A percentile compares a stretch with the other conserved stretches of the same genome.
Conservation (phyloP, 2,888 invertebrate species). For the Odontocerum albicorne region DNA sequence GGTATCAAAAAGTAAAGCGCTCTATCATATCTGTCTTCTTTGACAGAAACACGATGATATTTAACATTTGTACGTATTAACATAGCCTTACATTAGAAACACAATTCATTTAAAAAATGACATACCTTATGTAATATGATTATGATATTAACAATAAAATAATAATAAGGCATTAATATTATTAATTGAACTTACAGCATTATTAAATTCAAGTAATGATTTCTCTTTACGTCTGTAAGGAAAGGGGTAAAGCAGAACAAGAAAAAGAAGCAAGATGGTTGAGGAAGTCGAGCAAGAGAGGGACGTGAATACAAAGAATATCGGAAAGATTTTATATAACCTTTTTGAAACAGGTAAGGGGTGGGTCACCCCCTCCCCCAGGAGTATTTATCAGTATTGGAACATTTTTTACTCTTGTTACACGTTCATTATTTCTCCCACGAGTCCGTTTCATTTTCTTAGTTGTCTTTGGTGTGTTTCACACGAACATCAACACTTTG, state of each 20-base stretch:
- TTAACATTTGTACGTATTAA: too few relatives aligned
- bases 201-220: too few relatives aligned
- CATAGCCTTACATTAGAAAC: too few relatives aligned
- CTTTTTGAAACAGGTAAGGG: conserved; percentile 34
- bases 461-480: conserved; percentile 17
- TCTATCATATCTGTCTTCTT: too few relatives aligned
- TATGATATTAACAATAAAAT: too few relatives aligned
- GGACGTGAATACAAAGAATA: conserved; percentile 26
- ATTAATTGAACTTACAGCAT: too few relatives aligned
- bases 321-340: conserved; percentile 36
- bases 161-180: too few relatives aligned
- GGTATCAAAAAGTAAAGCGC: too few relatives aligned
- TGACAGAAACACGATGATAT: too few relatives aligned
- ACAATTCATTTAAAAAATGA: too few relatives aligned
- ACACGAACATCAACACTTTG: too few relatives aligned
- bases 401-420: conserved; percentile 34
- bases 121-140: too few relatives aligned
- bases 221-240: not conserved
- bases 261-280: conserved; percentile 22
- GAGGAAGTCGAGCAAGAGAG: conserved; percentile 19
- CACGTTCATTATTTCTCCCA: conserved; percentile 33
- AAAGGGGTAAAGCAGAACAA: conserved; percentile 33
- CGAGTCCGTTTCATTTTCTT: conserved; percentile 32
- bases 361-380: conserved; percentile 5
- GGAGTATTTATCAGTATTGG: conserved; percentile 35